Evolutionary conservation across 2,113 vertebrate species (phyloP).

Genomic region (Cariama cristata): DNA sequence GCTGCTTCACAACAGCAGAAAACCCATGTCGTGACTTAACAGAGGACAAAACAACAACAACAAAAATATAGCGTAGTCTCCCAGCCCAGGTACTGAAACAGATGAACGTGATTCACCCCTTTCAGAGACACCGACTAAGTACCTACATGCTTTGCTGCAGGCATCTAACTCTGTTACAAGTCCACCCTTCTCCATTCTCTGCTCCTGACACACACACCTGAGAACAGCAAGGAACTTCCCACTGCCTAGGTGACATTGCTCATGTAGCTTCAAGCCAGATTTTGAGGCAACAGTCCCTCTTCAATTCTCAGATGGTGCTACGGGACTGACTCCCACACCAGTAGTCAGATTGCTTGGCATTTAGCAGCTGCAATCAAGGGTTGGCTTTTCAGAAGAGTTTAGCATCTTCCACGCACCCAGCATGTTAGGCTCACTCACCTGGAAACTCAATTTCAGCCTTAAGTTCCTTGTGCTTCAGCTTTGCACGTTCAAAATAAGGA

Average conservation of each 20-base stretch:
- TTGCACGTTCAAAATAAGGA: not conserved
- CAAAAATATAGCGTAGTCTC: rapidly evolving
- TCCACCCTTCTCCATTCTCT: not conserved
- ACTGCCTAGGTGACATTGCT: too few relatives aligned
- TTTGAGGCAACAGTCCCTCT: not conserved
- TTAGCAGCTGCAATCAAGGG: not conserved
- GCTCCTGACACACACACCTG: not conserved
- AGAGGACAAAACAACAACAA: not conserved
- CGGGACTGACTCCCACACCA: rapidly evolving
- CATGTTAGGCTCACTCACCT: not conserved
- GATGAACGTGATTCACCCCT: not conserved
- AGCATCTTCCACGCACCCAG: not conserved
- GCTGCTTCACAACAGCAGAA: not conserved
- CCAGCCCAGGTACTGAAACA: not conserved
- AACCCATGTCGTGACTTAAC: rapidly evolving
- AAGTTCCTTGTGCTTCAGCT: not conserved
- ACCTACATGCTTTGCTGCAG: not conserved
- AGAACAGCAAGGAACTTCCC: not conserved
- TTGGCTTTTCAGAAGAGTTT: not conserved
- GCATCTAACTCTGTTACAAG: not conserved
- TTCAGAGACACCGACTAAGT: not conserved
- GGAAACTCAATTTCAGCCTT: not conserved
- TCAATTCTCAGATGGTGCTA: rapidly evolving
- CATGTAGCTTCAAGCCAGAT: rapidly evolving
- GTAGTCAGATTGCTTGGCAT: not conserved